These are phyloP conservation scores for Symphodus melops DNA, from an alignment of 2,113 vertebrate genomes.

Conservation along the genomic window DNA sequence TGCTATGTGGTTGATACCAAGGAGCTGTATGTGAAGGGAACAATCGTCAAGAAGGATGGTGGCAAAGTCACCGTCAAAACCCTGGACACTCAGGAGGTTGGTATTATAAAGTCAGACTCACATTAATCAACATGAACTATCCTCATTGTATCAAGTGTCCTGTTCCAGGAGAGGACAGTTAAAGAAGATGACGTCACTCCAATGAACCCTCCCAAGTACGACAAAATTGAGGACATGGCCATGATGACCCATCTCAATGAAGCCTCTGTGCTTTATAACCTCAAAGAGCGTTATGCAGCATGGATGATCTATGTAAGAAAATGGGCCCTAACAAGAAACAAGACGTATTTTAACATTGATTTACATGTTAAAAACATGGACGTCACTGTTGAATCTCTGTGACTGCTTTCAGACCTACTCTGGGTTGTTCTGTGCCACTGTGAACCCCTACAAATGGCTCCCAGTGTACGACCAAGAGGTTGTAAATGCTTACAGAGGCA, in stretches of 20 bases:
- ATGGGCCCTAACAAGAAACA: background rate
- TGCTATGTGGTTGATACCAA: conserved; percentile 60
- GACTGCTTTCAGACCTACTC: conserved; percentile 70
- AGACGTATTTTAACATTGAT: background rate
- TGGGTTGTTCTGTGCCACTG: conserved; percentile 74
- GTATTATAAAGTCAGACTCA: conserved; percentile 8
- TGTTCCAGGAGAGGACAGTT: conserved; percentile 66
- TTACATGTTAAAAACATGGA: background rate
- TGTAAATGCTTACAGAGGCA: conserved; percentile 73
- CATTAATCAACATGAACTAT: background rate
- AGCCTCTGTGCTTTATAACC: conserved; percentile 89
- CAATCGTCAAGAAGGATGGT: conserved; percentile 60
- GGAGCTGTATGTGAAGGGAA: conserved; percentile 70
- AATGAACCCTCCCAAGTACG: conserved; percentile 78
- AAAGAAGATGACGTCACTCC: conserved; percentile 45
- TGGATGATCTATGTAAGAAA: conserved; percentile 94
- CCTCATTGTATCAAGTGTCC: conserved; percentile 22
- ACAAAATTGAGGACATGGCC: conserved; percentile 88
- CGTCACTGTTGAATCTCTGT: background rate
- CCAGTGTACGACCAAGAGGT: conserved; percentile 72
- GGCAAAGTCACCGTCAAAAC: conserved; percentile 67
- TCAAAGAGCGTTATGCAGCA: conserved; percentile 91
- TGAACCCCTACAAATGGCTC: conserved; percentile 77
- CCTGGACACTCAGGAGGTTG: conserved; percentile 48
- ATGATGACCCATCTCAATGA: conserved; percentile 93